Evolutionary conservation across 2,888 invertebrate genomes (phyloP).

Genomic region (Dexiosoma caninum): DNA sequence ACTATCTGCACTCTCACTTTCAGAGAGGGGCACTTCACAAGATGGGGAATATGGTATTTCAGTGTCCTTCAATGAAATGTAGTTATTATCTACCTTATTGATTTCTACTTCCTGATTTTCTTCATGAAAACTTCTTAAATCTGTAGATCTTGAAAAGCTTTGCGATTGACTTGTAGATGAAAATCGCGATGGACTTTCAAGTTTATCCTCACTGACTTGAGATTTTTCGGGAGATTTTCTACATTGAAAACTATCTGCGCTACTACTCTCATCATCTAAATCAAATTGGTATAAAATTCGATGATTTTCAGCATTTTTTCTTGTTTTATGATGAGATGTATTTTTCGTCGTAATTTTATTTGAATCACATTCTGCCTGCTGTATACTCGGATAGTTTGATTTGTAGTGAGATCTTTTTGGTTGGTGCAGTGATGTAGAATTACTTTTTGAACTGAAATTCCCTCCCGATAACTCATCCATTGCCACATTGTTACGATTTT

Average conservation of each 20-base stretch:
- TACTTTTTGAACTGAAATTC: conserved; percentile 19
- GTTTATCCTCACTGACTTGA: background rate
- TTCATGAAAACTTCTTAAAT: background rate
- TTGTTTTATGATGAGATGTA: conserved; percentile 7
- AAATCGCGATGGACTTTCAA: background rate
- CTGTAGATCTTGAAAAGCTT: background rate
- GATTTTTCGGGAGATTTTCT: background rate
- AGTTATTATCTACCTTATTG: background rate
- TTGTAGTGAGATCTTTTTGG: background rate
- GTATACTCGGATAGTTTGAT: background rate
- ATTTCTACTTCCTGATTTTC: background rate
- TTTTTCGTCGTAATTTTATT: background rate
- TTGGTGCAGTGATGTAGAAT: background rate
- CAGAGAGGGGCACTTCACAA: background rate
- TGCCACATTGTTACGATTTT: conserved; percentile 1
- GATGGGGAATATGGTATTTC: background rate
- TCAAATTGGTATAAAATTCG: conserved; percentile 57
- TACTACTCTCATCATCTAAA: conserved; percentile 55
- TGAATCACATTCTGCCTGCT: background rate
- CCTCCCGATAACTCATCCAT: background rate
- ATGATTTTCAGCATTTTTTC: conserved; percentile 39
- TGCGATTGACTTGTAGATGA: background rate
- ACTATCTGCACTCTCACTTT: background rate
- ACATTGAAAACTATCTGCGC: conserved; percentile 35
- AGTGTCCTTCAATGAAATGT: background rate